Percentiles rank a stretch among this genome's conserved stretches.
These are phyloP conservation scores for Manduca sexta DNA, from an alignment of 1,140 invertebrate species.

Conservation along the genomic window DNA sequence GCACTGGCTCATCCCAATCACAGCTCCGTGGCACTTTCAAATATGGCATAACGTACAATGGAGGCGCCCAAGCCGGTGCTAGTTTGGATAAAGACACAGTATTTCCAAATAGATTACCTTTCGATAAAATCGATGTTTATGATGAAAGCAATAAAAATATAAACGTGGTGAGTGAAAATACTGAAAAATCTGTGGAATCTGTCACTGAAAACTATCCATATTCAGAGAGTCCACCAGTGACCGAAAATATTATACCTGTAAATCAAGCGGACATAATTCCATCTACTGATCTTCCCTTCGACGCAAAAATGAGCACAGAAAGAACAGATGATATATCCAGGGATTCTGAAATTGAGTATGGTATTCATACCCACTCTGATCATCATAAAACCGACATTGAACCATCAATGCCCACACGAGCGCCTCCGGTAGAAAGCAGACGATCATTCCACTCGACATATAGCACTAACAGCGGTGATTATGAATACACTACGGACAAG, in stretches of 20 bases:
- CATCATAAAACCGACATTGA: slow-evolving; percentile 38
- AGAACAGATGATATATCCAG: slow-evolving; percentile 8
- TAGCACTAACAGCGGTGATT: slow-evolving; percentile 34
- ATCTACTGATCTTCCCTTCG: slow-evolving; percentile 5
- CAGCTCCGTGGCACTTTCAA: slow-evolving; percentile 84
- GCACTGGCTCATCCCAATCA: slow-evolving; percentile 84
- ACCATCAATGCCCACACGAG: slow-evolving; percentile 12
- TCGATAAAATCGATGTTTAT: slow-evolving; percentile 64
- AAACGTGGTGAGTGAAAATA: slow-evolving; percentile 58
- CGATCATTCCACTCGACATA: slow-evolving; percentile 46
- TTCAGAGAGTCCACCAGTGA: not conserved
- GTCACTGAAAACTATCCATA: not conserved
- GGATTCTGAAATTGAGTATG: slow-evolving; percentile 31
- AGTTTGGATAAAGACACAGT: slow-evolving; percentile 75
- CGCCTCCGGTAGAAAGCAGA: slow-evolving; percentile 33
- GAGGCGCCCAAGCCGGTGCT: slow-evolving; percentile 86
- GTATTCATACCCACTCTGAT: slow-evolving; percentile 45
- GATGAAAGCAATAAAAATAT: slow-evolving; percentile 60
- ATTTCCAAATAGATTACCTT: slow-evolving; percentile 51
- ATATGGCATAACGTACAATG: slow-evolving; percentile 86
- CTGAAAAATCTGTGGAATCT: slow-evolving; percentile 20
- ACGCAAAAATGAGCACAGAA: slow-evolving; percentile 4
- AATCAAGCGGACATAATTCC: not conserved
- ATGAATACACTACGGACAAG: slow-evolving; percentile 49
- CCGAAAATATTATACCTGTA: not conserved